Conservation (phyloP, 53 echinoderm and acorn worm genomes). For the Glandiceps talaboti region DNA sequence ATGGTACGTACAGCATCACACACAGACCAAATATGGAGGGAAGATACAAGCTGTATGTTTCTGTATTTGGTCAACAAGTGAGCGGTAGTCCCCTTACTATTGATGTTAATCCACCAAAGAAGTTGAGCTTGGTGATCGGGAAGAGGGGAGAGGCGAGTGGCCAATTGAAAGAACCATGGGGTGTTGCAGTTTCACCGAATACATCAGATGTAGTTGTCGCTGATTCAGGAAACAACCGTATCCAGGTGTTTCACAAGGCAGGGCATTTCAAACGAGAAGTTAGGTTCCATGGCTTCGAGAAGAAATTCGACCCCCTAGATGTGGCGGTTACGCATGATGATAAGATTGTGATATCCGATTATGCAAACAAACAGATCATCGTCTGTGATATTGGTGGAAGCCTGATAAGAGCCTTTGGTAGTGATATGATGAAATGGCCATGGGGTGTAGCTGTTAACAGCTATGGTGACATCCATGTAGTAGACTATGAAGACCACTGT, state of each 20-base stretch:
- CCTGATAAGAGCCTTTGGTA: constrained; percentile 53
- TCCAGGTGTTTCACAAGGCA: constrained; percentile 75
- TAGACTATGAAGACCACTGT: constrained; percentile 75
- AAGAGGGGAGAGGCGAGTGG: constrained; percentile 10
- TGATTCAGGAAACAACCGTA: constrained; percentile 88
- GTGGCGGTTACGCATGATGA: constrained; percentile 56
- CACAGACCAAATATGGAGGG: constrained; percentile 81
- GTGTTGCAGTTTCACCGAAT: constrained; percentile 66
- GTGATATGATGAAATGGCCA: constrained; percentile 49
- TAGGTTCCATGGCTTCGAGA: constrained; percentile 56
- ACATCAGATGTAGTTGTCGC: constrained; percentile 76
- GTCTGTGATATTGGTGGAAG: constrained; percentile 72
- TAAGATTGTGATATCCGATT: constrained; percentile 66
- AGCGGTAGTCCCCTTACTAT: constrained; percentile 65
- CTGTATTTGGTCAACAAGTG: constrained; percentile 82
- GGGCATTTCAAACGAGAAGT: constrained; percentile 77
- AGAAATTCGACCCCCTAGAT: constrained; percentile 81
- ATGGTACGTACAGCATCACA: constrained; percentile 78
- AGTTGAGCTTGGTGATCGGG: constrained; percentile 15
- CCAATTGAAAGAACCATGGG: constrained; percentile 82
- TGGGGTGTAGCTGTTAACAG: constrained; percentile 82
- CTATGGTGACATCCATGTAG: constrained; percentile 63
- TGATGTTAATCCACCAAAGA: constrained; percentile 46
- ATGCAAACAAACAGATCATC: constrained; percentile 58
- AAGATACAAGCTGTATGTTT: constrained; percentile 59